A percentile compares a stretch with the other conserved stretches of the same genome.
phyloP scores from a whole-genome alignment of 1,140 invertebrate genomes.

The Amphibalanus amphitrite region DNA sequence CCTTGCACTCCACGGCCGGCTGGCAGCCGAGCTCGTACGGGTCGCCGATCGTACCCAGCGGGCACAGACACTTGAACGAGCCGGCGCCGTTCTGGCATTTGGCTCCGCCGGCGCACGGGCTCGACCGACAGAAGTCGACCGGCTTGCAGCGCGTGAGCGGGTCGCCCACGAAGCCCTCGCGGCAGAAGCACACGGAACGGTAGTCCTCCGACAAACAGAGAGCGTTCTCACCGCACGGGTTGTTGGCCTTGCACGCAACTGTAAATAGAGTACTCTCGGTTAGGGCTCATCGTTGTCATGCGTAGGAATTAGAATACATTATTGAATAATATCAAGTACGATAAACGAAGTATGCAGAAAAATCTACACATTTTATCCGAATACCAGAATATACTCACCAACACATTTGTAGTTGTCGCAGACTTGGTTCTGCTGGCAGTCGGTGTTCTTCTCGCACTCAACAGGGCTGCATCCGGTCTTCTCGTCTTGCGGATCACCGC shows the following conservation, averaged over 20 bases:
- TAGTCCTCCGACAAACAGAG: conserved; percentile 64
- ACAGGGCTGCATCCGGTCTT: conserved; percentile 42
- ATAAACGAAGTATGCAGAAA: too few species aligned
- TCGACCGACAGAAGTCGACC: conserved; percentile 57
- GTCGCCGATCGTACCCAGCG: conserved; percentile 56
- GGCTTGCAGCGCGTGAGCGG: conserved; percentile 45
- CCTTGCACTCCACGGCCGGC: conserved; percentile 52
- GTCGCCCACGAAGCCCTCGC: conserved; percentile 67
- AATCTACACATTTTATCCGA: too few species aligned
- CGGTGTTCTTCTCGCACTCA: conserved; percentile 54
- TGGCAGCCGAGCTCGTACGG: conserved; percentile 57
- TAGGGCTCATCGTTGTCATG: too few species aligned
- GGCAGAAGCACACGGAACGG: conserved; percentile 55
- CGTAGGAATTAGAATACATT: too few species aligned
- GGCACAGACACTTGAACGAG: conserved; percentile 60
- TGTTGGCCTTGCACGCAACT: conserved; percentile 58
- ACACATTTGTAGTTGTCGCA: conserved; percentile 37
- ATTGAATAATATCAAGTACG: too few species aligned
- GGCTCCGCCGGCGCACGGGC: conserved; percentile 63
- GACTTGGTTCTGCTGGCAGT: conserved; percentile 51
- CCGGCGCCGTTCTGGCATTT: conserved; percentile 63
- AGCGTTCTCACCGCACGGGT: conserved; percentile 64
- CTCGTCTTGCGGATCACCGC: conserved; percentile 54
- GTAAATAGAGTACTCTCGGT: too few species aligned
- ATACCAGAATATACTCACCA: too few species aligned